phyloP scores from a whole-genome alignment of 1,140 invertebrate species.

The Penaeus japonicus region DNA sequence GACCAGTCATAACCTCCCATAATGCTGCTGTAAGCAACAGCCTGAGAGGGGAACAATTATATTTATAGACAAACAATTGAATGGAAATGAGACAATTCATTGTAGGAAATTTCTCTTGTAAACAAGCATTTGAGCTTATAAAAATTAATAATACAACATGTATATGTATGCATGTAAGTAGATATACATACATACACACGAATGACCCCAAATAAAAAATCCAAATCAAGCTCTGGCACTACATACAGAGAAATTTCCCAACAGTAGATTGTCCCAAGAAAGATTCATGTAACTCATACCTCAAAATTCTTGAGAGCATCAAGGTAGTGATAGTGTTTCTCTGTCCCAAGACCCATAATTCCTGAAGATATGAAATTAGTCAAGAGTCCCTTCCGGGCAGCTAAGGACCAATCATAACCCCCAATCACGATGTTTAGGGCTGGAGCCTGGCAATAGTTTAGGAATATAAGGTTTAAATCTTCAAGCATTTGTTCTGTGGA shows the following conservation, averaged over 20 bases:
- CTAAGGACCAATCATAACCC: slow-evolving; percentile 75
- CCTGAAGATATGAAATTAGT: slow-evolving; percentile 71
- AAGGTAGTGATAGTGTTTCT: slow-evolving; percentile 77
- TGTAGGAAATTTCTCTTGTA: background rate
- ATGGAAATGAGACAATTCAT: background rate
- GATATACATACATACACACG: too few relatives aligned
- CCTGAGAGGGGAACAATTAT: background rate
- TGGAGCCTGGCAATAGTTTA: slow-evolving; percentile 60
- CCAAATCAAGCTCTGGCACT: background rate
- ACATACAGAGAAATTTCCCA: background rate
- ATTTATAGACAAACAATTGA: background rate
- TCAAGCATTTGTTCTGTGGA: too few relatives aligned
- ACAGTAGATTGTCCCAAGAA: background rate
- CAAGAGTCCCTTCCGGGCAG: slow-evolving; percentile 72
- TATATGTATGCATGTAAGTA: too few relatives aligned
- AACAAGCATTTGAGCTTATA: background rate
- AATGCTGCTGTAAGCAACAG: background rate
- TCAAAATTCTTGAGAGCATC: slow-evolving; percentile 75
- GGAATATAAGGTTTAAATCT: background rate
- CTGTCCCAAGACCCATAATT: slow-evolving; percentile 77
- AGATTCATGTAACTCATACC: slow-evolving; percentile 65
- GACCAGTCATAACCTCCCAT: slow-evolving; percentile 1
- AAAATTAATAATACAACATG: too few relatives aligned
- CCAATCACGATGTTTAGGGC: slow-evolving; percentile 68
- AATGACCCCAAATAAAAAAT: too few relatives aligned